Base-by-base conservation (phyloP, 1,140 invertebrate species). In the Mycetomoellerius zeteki region DNA sequence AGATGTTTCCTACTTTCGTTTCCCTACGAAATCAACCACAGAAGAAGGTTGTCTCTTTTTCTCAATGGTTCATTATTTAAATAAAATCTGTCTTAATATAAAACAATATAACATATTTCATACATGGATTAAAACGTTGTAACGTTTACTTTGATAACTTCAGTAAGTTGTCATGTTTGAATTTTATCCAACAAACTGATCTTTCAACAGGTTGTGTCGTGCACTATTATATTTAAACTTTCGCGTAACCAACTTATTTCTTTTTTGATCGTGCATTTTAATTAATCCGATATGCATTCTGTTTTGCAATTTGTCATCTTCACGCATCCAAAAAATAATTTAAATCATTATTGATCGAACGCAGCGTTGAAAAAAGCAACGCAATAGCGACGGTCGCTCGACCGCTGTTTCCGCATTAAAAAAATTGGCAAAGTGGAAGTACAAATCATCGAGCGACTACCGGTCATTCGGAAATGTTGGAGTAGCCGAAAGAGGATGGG, bases 341-440 rank as follows among this genome's bases (percentile, higher is more conserved):
- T 50, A 73, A 84, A 84, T 84, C 69, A 75, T 84, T 75, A 84
- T 84, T 84, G 80, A 84, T 84, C 75, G 75, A 52, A 33, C 30
- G 43, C 10, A 33, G 64, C 64, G 69, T 60, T 75, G 69, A 84
- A 84, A 84, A 84, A 84, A 72, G 65, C 37, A 87, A 62, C 27
- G 86, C 54, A 67, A 52, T 24, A 85, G 69, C 58, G 81, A 58
- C 80, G 80, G 21, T 62, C 80, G 67, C 21, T 33, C 86, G 56
- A 72, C 69, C 72, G 77, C 78, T 87, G 89, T 86, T 89, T 90
- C 89, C 62, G 88, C 90, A 92, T 94, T 93, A 91, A 94, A 94
- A 75, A 95, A 94, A 93, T 94, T 93, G 92, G 89, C 86, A 94
- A 93, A 92, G 89, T 93, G 92, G 90, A 94, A 93, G 91, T 94